Base-by-base conservation (phyloP, 2,113 vertebrate species). In the Megaceryle maxima region DNA sequence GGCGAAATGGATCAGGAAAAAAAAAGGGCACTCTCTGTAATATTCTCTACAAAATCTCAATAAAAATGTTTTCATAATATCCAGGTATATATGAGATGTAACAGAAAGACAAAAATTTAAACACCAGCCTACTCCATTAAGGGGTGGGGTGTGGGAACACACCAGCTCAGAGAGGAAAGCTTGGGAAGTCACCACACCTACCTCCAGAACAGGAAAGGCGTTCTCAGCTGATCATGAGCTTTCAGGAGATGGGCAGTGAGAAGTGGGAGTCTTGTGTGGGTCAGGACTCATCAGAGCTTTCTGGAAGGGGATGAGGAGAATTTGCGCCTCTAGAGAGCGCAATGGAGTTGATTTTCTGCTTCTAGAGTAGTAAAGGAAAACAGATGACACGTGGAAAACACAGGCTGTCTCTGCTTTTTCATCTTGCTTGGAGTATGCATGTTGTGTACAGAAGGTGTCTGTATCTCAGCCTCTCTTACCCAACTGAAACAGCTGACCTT, bases 381-480 rank as follows among this genome's bases (percentile, higher is more conserved):
- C 35, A 51, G 29, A 18, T 12, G n/a, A 37, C 55, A 18, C 14
- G 44, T 2, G 0, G 1, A 62, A 70, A 11, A 28, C 21, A 6
- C 19, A 73, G 46, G 22, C 19, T 70, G 19, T 21, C 78, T 57
- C 31, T 26, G 41, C 35, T 55, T 59, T 39, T 33, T 12, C 16
- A 25, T n/a, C 35, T 69, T 4, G 0, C 9, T 2, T 14, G 5
- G 35, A 17, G 20, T 6, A 13, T 1, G 10, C 0, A 0, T 16
- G 3, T 10, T 33, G 25, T 11, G 20, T 22, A n/a, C 33, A 7
- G 11, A 56, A 82, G 41, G 43, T 8, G 33, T 59, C n/a, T 50
- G 9, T 31, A 8, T 28, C 67, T 39, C 29, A 62, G 55, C 35
- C 69, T 43, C 56, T 81, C 33, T 33, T 5, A 1, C 8, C 6